Base-by-base conservation (phyloP, 2,797 vertebrate species). In the Trematomus bernacchii region DNA sequence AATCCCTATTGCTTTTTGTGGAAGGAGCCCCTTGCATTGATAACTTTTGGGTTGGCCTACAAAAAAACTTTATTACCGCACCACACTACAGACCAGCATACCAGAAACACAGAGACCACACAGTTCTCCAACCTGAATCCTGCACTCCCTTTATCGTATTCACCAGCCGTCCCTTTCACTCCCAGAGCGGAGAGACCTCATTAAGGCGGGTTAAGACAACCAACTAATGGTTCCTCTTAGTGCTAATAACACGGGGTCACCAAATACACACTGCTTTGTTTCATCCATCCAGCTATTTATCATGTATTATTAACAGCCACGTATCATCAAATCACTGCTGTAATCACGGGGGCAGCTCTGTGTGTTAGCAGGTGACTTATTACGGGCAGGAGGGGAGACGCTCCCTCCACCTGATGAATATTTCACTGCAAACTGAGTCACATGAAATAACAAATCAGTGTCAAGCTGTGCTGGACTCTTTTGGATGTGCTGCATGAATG, bases 201-300 rank as follows among this genome's bases (percentile, higher is more conserved):
- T 95, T 94, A 94, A 91, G 88, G 87, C 82, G 85, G 94, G 89
- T 94, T 94, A 94, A 93, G 88, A 91, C 86, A 90, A 89, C 84
- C 81, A 89, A 78, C 90, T 94, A 94, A 95, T 94, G 93, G 89
- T 82, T 93, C 90, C 91, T 94, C 90, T 93, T 88, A 90, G 83
- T 82, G 87, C 89, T 92, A 92, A 94, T 94, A 93, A 94, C 88
- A 89, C 13, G 19, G 80, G 91, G 91, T 93, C 93, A 92, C 81
- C 89, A 89, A 85, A 90, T 91, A 91, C 88, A 92, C 87, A 85
- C 79, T 77, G 89, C 92, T 92, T 93, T 93, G 90, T 92, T 93
- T 86, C 75, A 86, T 91, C 87, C 89, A 85, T 90, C 73, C 87
- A 69, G 80, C 87, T 92, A 93, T 93, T 92, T 93, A 90, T 94